These are phyloP conservation scores for Lateolabrax maculatus DNA, from an alignment of 2,797 vertebrate genomes.

Conservation along the genomic window DNA sequence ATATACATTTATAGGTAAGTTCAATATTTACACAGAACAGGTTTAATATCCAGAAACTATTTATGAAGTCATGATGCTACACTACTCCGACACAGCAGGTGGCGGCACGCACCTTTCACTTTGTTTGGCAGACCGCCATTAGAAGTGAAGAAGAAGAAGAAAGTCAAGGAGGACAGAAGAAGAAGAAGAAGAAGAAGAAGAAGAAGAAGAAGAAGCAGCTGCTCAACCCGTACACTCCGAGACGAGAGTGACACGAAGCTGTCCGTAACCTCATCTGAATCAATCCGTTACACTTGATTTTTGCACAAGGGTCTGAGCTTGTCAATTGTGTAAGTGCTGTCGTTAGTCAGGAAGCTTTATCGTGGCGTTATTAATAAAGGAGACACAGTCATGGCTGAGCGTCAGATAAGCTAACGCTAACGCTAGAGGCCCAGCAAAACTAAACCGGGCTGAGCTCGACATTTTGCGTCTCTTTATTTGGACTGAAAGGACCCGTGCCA, in stretches of 20 bases:
- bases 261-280: not conserved
- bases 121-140: too few relatives aligned
- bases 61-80: not conserved
- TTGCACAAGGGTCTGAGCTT: conserved; percentile 33
- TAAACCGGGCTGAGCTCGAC: not conserved
- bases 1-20: not conserved
- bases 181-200: not conserved
- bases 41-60: not conserved
- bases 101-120: not conserved
- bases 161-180: too few relatives aligned
- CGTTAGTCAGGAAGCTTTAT: not conserved
- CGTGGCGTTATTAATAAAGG: not conserved
- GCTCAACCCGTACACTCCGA: not conserved
- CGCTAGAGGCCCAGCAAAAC: conserved; percentile 52
- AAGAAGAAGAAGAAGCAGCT: not conserved
- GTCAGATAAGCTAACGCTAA: not conserved
- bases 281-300: not conserved
- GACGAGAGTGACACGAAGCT: not conserved
- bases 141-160: not conserved
- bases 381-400: rapidly evolving
- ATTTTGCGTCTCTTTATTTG: not conserved
- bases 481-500: rapidly evolving
- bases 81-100: conserved; percentile 10
- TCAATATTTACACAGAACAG: not conserved
- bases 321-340: conserved; percentile 71